These are phyloP conservation scores for Sus cebifrons DNA, from an alignment of 2,797 vertebrate species.

Conservation along the genomic window DNA sequence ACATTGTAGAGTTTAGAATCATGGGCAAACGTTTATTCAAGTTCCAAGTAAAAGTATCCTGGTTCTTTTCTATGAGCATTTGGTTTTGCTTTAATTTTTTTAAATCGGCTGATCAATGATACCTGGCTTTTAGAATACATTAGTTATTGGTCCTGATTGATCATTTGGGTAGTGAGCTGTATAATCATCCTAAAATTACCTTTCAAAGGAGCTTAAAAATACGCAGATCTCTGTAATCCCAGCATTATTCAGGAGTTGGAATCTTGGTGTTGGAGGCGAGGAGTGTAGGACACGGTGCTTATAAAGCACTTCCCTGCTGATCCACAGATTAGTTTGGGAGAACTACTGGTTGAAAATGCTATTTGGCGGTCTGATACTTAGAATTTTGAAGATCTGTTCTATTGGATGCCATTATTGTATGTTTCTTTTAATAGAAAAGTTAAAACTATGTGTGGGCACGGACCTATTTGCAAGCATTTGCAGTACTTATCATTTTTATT, in stretches of 20 bases:
- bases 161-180: background rate
- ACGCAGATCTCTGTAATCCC: background rate
- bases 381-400: slow-evolving; percentile 22
- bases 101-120: slow-evolving; percentile 26
- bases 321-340: background rate
- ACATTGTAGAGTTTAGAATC: slow-evolving; percentile 30
- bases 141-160: background rate
- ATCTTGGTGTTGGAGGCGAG: background rate
- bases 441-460: background rate
- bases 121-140: slow-evolving; percentile 33
- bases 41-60: slow-evolving; percentile 14
- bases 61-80: slow-evolving; percentile 17
- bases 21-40: background rate
- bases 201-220: slow-evolving; percentile 59
- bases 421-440: slow-evolving; percentile 55
- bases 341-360: slow-evolving; percentile 23
- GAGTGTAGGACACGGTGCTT: background rate
- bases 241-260: background rate
- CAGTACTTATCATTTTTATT: slow-evolving; percentile 30
- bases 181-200: slow-evolving; percentile 17
- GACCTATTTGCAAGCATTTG: slow-evolving; percentile 20
- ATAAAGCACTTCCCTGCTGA: background rate
- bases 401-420: slow-evolving; percentile 1
- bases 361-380: slow-evolving; percentile 15
- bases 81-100: slow-evolving; percentile 61